Base-by-base conservation (phyloP, 92 coral and sea anemone genomes). In the Metridium senile region DNA sequence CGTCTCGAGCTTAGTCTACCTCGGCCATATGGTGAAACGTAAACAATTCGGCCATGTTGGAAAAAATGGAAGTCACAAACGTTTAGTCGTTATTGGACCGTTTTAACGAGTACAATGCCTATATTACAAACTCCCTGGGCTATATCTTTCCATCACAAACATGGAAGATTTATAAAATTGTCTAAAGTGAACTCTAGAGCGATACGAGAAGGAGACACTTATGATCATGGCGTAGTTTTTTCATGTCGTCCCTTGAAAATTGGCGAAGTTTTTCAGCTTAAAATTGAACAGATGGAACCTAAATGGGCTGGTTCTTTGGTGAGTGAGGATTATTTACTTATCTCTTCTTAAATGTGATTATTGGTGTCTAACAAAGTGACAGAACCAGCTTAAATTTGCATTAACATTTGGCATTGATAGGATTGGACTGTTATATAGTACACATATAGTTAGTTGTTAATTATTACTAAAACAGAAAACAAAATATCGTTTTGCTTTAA, bases 301-400 rank as follows among this genome's bases (percentile, higher is more conserved):
- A 95, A 95, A 81, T 95, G 99, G 99, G 99, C 99, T 11, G 99
- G 99, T 49, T 95, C 99, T 62, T 79, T 95, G 95, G 99, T 95
- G 85, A 81, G 99, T 46, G 30, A 39, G 1, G 11, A 19, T 16
- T 45, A 16, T 46, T 26, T 2, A 66, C 10, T 29, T n/a, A 26
- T 66, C 29, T 26, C 16, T n/a, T n/a, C n/a, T n/a, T n/a, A n/a
- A n/a, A n/a, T n/a, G n/a, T n/a, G n/a, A n/a, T n/a, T n/a, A n/a
- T n/a, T n/a, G n/a, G n/a, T n/a, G n/a, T n/a, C n/a, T n/a, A n/a
- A n/a, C n/a, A n/a, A 58, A 11, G 31, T 2, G 51, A 45, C 7
- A 45, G 51, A 45, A 7, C 9, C 51, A 45, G 51, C 51, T n/a
- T n/a, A n/a, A n/a, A n/a, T n/a, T n/a, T n/a, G n/a, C n/a, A n/a